These are phyloP conservation scores for Dynastes hyllus DNA, from an alignment of 2,888 invertebrate genomes.

Conservation along the genomic window DNA sequence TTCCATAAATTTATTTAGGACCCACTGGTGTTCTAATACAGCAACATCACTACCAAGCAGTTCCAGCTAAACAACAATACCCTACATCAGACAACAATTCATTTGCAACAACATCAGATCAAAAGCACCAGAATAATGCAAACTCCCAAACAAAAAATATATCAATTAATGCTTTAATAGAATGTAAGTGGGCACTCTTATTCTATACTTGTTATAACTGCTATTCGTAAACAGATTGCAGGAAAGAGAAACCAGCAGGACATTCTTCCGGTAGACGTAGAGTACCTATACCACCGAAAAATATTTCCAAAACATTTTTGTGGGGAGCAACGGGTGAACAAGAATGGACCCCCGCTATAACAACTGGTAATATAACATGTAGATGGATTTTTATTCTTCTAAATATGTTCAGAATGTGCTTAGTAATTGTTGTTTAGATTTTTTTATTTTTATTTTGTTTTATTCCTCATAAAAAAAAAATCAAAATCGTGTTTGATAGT, in stretches of 20 bases:
- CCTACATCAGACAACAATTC: constrained; percentile 55
- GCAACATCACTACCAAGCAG: constrained; percentile 93
- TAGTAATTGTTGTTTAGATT: constrained; percentile 49
- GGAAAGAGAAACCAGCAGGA: constrained; percentile 67
- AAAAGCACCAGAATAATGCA: constrained; percentile 22
- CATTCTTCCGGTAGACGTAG: constrained; percentile 64
- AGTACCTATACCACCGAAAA: constrained; percentile 61
- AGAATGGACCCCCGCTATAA: constrained; percentile 96
- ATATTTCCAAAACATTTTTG: constrained; percentile 75
- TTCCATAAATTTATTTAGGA: constrained; percentile 71
- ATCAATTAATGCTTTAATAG: constrained; percentile 72
- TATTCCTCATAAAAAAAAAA: constrained; percentile 8
- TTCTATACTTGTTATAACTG: not conserved
- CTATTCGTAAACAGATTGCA: constrained; percentile 65
- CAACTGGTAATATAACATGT: constrained; percentile 81
- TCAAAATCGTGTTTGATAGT: not conserved
- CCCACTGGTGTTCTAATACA: constrained; percentile 93
- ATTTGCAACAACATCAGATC: constrained; percentile 31
- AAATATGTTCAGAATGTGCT: constrained; percentile 49
- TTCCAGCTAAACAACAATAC: constrained; percentile 75
- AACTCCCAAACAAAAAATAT: constrained; percentile 50
- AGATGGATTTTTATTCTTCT: not conserved
- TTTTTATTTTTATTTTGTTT: constrained; percentile 35
- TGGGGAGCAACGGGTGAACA: constrained; percentile 98
- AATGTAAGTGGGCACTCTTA: constrained; percentile 69